Evolutionary conservation across 2,888 invertebrate genomes (phyloP).

Genomic region (Sepioteuthis lessoniana): DNA sequence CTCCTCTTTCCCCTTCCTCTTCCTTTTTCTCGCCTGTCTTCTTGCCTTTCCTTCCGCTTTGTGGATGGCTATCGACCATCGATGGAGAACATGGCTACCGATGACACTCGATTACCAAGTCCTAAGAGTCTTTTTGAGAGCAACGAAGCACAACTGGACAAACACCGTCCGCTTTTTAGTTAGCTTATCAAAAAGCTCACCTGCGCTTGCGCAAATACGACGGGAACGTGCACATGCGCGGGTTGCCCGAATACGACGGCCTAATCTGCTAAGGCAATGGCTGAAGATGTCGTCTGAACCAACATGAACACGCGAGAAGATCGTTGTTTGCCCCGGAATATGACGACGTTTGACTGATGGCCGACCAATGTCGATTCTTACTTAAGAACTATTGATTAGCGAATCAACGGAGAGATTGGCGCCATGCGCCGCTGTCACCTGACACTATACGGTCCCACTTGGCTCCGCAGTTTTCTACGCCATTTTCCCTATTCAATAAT

Average conservation of each 20-base stretch:
- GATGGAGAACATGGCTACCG: background rate
- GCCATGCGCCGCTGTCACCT: background rate
- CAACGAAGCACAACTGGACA: background rate
- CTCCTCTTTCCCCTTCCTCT: no score
- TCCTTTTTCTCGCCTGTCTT: background rate
- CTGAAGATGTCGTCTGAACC: slow-evolving; percentile 43
- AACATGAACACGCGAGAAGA: slow-evolving; percentile 8
- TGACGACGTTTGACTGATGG: slow-evolving; percentile 44
- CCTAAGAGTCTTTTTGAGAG: background rate
- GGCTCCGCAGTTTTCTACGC: no score
- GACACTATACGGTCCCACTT: background rate
- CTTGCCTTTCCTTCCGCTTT: no score
- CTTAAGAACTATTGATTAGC: background rate
- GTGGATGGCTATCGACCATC: background rate
- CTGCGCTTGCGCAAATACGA: background rate
- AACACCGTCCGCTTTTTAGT: background rate
- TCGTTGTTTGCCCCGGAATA: background rate
- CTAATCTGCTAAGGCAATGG: background rate
- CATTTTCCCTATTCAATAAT: background rate
- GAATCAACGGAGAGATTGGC: background rate
- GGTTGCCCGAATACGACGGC: background rate
- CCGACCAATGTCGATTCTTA: background rate
- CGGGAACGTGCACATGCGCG: background rate
- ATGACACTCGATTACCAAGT: no score
- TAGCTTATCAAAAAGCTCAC: background rate